These are phyloP conservation scores for Varroa destructor DNA, from an alignment of 1,140 invertebrate genomes.

Conservation along the genomic window DNA sequence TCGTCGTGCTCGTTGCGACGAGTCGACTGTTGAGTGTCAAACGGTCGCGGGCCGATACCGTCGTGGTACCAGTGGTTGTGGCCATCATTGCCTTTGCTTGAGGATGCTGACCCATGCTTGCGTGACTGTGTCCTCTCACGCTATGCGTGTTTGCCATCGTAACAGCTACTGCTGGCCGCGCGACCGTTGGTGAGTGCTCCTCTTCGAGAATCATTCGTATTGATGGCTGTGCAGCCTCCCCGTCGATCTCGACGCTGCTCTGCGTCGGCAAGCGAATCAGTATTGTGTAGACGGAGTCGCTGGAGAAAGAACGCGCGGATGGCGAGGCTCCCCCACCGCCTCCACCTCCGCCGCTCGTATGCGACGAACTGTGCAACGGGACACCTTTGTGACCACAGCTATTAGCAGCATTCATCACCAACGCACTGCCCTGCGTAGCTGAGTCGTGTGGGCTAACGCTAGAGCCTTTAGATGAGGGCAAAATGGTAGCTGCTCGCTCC, in stretches of 20 bases:
- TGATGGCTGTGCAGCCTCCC: slow-evolving; percentile 46
- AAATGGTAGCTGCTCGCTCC: slow-evolving; percentile 30
- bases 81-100: slow-evolving; percentile 29
- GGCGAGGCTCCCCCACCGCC: slow-evolving; percentile 13
- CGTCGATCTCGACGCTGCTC: slow-evolving; percentile 40
- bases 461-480: slow-evolving; percentile 34
- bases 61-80: slow-evolving; percentile 11
- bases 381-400: slow-evolving; percentile 37
- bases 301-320: slow-evolving; percentile 31
- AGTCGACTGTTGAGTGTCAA: slow-evolving; percentile 70
- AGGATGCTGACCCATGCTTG: background rate
- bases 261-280: slow-evolving; percentile 63
- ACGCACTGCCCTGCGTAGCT: slow-evolving; percentile 13
- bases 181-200: slow-evolving; percentile 27
- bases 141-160: background rate
- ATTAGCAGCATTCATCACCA: slow-evolving; percentile 37
- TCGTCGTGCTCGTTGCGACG: slow-evolving; percentile 55
- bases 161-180: slow-evolving; percentile 4
- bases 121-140: slow-evolving; percentile 27
- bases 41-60: slow-evolving; percentile 48
- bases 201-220: slow-evolving; percentile 72
- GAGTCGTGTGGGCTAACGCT: slow-evolving; percentile 1
- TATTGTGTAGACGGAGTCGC: slow-evolving; percentile 65
- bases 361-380: slow-evolving; percentile 34
- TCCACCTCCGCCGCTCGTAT: slow-evolving; percentile 23